Evolutionary conservation across 2,113 vertebrate species (phyloP), one percentile per base, ranked within the genome.

Genomic region (Chionodraco myersi): DNA sequence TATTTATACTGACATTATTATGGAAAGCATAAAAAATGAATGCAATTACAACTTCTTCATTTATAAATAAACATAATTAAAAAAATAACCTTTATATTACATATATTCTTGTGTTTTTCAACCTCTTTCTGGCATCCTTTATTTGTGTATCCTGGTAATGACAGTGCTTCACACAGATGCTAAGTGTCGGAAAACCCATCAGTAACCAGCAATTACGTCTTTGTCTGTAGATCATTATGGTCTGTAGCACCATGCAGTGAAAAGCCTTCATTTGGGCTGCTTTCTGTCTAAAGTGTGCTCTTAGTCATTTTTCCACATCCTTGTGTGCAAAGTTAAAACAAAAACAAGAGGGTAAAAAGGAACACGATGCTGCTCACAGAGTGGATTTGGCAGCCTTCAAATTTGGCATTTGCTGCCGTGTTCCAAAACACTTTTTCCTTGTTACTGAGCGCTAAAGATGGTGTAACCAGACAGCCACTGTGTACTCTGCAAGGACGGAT

Each of bases 121-220:
- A 16, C 2, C 45, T 12, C 21, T 5, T 73, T 47, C 13, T 69
- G 26, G 26, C 3, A 2, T 36, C 14, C 5, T 57, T n/a, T n/a
- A 63, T 71, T 72, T 72, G 26, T 57, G 71, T 15, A 84, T 48
- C 52, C 10, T 23, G 63, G 56, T 80, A 75, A 85, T 75, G 30
- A 85, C 53, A 49, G 60, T 16, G 60, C 62, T 76, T 14, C 65
- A 60, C 65, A 54, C 71, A 75, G 59, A 71, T 61, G 36, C 56
- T 71, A 15, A 2, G 52, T 16, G 48, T 83, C 45, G 66, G 57
- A 63, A 85, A 72, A 65, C 53, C 9, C 51, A 7, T 52, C 65
- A 78, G 75, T 58, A 84, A 67, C 65, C 66, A 10, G 58, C 83
- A 76, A 87, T 89, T 89, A 85, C 21, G 49, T 14, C 48, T 80